Conservation (phyloP, 2,797 vertebrate species). For the Sebastes melanostomus region DNA sequence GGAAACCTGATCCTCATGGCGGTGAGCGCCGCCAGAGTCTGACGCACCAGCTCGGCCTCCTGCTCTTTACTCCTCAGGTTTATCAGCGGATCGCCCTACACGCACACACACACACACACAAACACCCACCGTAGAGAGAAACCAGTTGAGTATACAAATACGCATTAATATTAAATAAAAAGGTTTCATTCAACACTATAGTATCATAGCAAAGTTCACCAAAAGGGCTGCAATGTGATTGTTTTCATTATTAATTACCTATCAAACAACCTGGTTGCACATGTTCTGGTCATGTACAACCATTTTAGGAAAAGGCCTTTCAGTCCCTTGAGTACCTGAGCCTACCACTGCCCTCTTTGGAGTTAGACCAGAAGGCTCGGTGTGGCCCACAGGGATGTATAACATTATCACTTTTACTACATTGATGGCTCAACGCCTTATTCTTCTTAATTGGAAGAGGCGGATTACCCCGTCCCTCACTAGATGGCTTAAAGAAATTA, state of each 20-base stretch:
- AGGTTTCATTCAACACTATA: neutral
- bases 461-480: no score
- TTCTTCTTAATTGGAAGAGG: no score
- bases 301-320: no score
- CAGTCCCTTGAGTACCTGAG: no score
- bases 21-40: slow-evolving; percentile 91
- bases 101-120: slow-evolving; percentile 44
- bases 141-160: neutral
- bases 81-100: slow-evolving; percentile 87
- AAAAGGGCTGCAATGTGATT: neutral
- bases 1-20: slow-evolving; percentile 95
- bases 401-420: no score
- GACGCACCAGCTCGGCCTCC: slow-evolving; percentile 89
- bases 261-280: neutral
- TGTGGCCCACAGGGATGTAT: no score
- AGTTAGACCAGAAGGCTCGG: no score
- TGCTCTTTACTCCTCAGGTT: slow-evolving; percentile 91
- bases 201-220: neutral
- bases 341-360: no score
- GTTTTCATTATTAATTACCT: neutral
- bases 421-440: no score
- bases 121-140: neutral
- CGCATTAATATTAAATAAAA: neutral
- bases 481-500: no score
- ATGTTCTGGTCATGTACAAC: no score